Base-by-base conservation (phyloP, 1,140 invertebrate genomes). In the Neodiprion lecontei region DNA sequence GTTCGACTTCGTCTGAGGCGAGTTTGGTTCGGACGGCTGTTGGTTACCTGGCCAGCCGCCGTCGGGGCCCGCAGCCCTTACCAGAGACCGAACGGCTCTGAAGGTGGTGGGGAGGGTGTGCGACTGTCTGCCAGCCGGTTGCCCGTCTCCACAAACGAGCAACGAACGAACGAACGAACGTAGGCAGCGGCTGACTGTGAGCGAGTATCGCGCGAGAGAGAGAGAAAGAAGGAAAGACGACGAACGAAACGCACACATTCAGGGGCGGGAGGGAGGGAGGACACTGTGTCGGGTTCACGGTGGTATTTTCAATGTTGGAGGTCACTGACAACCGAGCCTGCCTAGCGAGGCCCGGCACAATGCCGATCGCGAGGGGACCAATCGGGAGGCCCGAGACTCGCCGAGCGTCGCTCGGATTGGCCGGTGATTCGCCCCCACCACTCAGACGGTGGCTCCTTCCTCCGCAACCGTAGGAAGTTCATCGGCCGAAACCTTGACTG, bases 401-500 rank as follows among this genome's bases (percentile, higher is more conserved):
- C 79, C 81, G 79, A 75, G 82, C 61, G 74, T 21, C n/a, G 11
- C 2, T 28, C 14, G 74, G 12, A 85, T 87, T 88, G 89, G 89
- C 74, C 14, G n/a, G 12, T 2, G 12, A 14, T 47, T 11, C 5
- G 9, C 71, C 53, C 74, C 74, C 77, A 75, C 74, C 67, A 69
- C 9, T 21, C 8, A 5, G 23, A 53, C 21, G 2, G 21, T 23
- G 72, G 75, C 48, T 50, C 74, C 72, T 74, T 75, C 74, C 74
- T 75, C 70, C 74, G 40, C 67, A 5, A 65, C 49, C 74, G 76
- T 78, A 83, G 81, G 82, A 88, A 90, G 91, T 91, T 92, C 91
- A 91, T 90, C 89, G 90, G 85, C 89, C 90, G 88, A 90, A 91
- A 91, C 91, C 91, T 92, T 92, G 91, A 92, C 91, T 91, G 91